A percentile compares a stretch with the other conserved stretches of the same genome.
These are phyloP conservation scores for Ondatra zibethicus DNA, from an alignment of 2,113 vertebrate genomes.

Conservation along the genomic window DNA sequence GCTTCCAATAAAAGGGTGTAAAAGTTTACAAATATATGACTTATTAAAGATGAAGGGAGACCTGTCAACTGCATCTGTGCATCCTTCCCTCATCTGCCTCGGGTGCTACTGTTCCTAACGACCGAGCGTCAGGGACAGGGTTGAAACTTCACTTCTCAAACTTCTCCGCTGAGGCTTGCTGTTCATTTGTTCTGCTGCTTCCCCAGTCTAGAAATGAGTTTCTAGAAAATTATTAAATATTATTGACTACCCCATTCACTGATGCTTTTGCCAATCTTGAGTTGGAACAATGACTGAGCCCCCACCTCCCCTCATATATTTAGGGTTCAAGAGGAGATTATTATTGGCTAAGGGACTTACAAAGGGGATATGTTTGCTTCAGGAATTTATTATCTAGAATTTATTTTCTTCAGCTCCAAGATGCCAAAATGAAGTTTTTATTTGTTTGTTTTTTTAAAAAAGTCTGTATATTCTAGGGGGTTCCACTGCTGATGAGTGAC, in stretches of 20 bases:
- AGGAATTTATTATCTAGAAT: slow-evolving; percentile 30
- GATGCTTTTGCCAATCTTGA: neutral
- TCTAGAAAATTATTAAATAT: neutral
- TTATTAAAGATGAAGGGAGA: slow-evolving; percentile 38
- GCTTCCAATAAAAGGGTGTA: neutral
- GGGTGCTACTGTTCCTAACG: neutral
- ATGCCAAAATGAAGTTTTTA: neutral
- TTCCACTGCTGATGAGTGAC: slow-evolving; percentile 65
- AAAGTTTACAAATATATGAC: neutral
- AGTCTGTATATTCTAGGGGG: slow-evolving; percentile 48
- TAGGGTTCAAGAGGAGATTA: neutral
- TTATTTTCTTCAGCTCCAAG: slow-evolving; percentile 42
- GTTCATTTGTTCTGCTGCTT: neutral
- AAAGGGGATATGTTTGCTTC: neutral
- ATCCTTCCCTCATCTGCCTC: neutral
- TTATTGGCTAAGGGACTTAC: neutral
- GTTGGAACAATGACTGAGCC: neutral
- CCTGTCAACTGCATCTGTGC: neutral
- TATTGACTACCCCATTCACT: neutral
- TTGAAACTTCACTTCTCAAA: neutral
- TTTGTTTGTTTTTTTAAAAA: neutral
- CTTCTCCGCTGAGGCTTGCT: neutral
- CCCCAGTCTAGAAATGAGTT: neutral
- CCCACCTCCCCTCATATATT: neutral
- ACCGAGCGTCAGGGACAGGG: neutral